Evolutionary conservation across 2,113 vertebrate genomes (phyloP).

Genomic region (Dryoscopus gambensis): DNA sequence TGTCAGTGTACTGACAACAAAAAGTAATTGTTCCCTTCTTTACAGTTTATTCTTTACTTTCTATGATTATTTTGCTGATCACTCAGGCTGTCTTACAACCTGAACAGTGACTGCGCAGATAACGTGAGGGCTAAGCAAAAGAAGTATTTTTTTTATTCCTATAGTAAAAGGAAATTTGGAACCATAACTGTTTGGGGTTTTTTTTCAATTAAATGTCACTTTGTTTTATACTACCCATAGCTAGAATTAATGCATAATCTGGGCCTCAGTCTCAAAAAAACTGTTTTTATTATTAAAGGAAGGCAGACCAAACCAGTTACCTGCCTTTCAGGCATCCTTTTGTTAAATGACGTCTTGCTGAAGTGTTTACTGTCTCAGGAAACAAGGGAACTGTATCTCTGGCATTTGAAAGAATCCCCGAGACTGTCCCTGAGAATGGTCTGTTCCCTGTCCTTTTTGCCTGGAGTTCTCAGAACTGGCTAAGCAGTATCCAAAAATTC

Average conservation of each 20-base stretch:
- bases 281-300: not conserved
- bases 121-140: not conserved
- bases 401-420: not conserved
- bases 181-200: not conserved
- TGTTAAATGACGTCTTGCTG: not conserved
- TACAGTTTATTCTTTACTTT: not conserved
- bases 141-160: not conserved
- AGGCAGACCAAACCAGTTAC: not conserved
- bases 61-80: not conserved
- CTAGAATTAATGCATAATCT: not conserved
- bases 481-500: not conserved
- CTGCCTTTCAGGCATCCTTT: not conserved
- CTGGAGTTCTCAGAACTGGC: not conserved
- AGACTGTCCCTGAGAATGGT: not conserved
- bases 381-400: not conserved
- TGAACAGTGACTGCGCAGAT: not conserved
- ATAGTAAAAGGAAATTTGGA: not conserved
- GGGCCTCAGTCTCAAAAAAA: not conserved
- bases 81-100: not conserved
- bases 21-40: not conserved
- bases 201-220: not conserved
- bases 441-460: not conserved
- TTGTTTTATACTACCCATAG: not conserved
- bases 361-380: not conserved
- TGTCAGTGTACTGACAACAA: not conserved